Evolutionary conservation across 1,140 invertebrate species (phyloP), one percentile per base, ranked within the genome.

Genomic region (Leptopilina clavipes): DNA sequence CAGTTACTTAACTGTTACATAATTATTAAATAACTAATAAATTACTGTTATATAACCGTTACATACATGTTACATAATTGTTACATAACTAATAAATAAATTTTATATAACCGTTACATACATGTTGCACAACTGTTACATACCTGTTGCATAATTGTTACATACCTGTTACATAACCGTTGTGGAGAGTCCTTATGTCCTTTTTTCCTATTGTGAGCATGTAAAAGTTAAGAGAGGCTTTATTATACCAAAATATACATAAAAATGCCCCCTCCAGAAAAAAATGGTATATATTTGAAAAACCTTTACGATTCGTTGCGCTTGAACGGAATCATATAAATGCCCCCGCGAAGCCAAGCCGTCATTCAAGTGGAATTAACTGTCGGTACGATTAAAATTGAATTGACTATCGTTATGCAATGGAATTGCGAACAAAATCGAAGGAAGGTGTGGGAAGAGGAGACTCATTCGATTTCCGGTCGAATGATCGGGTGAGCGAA

Each of bases 361-460:
- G 81, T 84, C 85, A 84, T 85, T 85, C 83, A 81, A 77, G 70
- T 78, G 80, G 83, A 85, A 86, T 86, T 84, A 84, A 86, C 84
- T 84, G 82, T 84, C 78, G 82, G 79, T 80, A 71, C 80, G 83
- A 86, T 86, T 86, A 79, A 85, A 86, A 86, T 85, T 86, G 83
- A 86, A 86, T 86, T 77, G 81, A 84, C 80, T 83, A 82, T 85
- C 82, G 80, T 86, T 85, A 84, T 83, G 82, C 81, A 71, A 79
- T 22, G 77, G 71, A 72, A 75, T 76, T 59, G 76, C 65, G 74
- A 70, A 71, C 74, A 56, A 77, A 25, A 65, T 65, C 59, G 59
- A n/a, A 31, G 25, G 59, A 65, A 65, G 59, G 22, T 65, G 59
- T 31, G 59, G 22, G 59, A 65, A 12, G 59, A 65, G 40, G 37